phyloP scores from a whole-genome alignment of 2,888 invertebrate species.

The Chrysolina americana region DNA sequence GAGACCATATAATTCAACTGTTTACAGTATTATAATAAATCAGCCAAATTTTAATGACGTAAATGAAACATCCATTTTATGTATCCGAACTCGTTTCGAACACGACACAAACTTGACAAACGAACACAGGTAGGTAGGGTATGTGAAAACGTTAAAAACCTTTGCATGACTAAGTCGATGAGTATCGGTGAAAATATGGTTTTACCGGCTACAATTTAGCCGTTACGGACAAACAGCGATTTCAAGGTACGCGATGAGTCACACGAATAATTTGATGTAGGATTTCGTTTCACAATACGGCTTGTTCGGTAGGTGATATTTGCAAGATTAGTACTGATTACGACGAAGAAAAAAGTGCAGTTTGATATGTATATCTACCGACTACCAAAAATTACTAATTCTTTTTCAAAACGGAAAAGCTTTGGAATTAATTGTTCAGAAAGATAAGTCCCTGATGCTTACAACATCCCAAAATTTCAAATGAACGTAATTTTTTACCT shows the following conservation, averaged over 20 bases:
- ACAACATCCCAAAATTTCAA: too few relatives aligned
- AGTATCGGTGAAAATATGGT: conserved; percentile 10
- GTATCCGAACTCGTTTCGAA: background rate
- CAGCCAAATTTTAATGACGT: background rate
- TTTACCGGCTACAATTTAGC: conserved; percentile 30
- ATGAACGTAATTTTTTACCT: too few relatives aligned
- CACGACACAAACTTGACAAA: background rate
- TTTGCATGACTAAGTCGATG: conserved; percentile 23
- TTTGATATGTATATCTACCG: too few relatives aligned
- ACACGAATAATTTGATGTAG: conserved; percentile 31
- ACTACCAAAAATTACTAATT: too few relatives aligned
- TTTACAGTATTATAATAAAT: background rate
- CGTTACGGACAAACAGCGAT: background rate
- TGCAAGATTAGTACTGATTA: background rate
- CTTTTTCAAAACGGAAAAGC: too few relatives aligned
- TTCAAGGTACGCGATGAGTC: conserved; percentile 41
- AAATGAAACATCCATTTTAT: background rate
- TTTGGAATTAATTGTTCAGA: too few relatives aligned
- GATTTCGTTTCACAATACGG: background rate
- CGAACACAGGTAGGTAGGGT: background rate
- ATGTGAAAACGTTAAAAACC: conserved; percentile 6
- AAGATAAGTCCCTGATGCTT: too few relatives aligned
- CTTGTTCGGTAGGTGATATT: background rate
- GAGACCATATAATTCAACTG: background rate
- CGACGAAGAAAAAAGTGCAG: too few relatives aligned